Percentiles rank a stretch among this genome's conserved stretches.
phyloP scores from a whole-genome alignment of 2,888 invertebrate genomes.

The Trissolcus brochymenae region DNA sequence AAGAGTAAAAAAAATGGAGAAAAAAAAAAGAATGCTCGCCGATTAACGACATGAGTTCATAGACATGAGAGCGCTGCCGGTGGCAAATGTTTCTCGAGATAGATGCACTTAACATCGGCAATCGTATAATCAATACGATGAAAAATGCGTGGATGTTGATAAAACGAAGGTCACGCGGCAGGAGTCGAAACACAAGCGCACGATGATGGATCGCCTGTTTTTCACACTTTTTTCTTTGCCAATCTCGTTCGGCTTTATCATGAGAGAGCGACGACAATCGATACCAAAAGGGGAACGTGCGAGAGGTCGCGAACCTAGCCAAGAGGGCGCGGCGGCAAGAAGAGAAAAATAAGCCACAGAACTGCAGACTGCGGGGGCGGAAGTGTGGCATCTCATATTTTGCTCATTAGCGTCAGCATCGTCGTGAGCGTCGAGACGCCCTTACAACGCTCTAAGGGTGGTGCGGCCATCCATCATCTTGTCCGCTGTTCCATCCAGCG shows the following conservation, averaged over 20 bases:
- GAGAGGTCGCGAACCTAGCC: conserved; percentile 59
- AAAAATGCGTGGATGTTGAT: conserved; percentile 29
- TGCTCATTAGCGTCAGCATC: conserved; percentile 76
- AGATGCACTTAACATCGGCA: conserved; percentile 20
- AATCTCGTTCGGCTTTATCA: conserved; percentile 47
- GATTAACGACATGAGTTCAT: conserved; percentile 30
- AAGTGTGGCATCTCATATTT: conserved; percentile 75
- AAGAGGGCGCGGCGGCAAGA: conserved; percentile 36
- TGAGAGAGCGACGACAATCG: conserved; percentile 66
- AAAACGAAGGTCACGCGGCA: conserved; percentile 27
- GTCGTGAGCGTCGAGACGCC: conserved; percentile 73
- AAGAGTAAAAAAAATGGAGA: conserved; percentile 2
- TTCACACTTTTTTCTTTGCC: conserved; percentile 54
- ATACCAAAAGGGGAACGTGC: conserved; percentile 62
- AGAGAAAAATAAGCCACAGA: conserved; percentile 45
- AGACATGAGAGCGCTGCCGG: conserved; percentile 27
- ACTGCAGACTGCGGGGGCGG: conserved; percentile 61
- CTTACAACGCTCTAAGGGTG: conserved; percentile 66
- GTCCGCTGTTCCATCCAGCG: conserved; percentile 64
- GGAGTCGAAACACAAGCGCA: conserved; percentile 62
- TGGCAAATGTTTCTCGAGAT: conserved; percentile 27
- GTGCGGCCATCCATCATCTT: conserved; percentile 75
- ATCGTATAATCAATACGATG: conserved; percentile 34
- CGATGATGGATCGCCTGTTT: conserved; percentile 61
- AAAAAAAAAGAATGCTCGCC: neutral